Percentiles rank a stretch among this genome's conserved stretches.
Conservation (phyloP, 2,888 invertebrate species). For the Pemphredon lugubris region DNA sequence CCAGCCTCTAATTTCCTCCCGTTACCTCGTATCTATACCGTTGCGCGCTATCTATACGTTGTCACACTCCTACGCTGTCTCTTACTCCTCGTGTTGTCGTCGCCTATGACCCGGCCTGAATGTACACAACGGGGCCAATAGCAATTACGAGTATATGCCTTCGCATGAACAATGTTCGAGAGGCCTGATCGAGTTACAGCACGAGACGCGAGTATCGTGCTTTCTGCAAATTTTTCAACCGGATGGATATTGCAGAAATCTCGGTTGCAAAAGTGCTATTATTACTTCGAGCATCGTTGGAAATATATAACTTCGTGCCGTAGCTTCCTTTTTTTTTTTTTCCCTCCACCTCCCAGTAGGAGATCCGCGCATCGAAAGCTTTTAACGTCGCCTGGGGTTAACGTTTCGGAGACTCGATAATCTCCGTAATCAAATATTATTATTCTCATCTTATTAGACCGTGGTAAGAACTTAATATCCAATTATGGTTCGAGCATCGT, state of each 20-base stretch:
- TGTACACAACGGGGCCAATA: slow-evolving; percentile 66
- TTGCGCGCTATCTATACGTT: slow-evolving; percentile 55
- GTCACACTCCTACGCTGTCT: slow-evolving; percentile 56
- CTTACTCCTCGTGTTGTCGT: slow-evolving; percentile 53
- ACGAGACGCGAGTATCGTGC: slow-evolving; percentile 22
- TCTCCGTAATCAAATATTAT: too few relatives aligned
- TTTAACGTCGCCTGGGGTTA: too few relatives aligned
- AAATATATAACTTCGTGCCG: too few relatives aligned
- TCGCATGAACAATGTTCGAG: slow-evolving; percentile 46
- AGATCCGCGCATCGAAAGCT: too few relatives aligned
- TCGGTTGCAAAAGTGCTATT: background rate
- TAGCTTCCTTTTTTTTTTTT: too few relatives aligned
- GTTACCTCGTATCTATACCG: slow-evolving; percentile 69
- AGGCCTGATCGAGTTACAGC: slow-evolving; percentile 47
- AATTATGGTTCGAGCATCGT: slow-evolving; percentile 13
- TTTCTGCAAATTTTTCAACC: background rate
- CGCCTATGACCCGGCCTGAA: slow-evolving; percentile 66
- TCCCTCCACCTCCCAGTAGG: too few relatives aligned
- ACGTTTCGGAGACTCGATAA: too few relatives aligned
- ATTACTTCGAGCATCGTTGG: too few relatives aligned
- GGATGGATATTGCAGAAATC: background rate
- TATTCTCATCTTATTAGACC: too few relatives aligned
- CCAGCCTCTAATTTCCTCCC: slow-evolving; percentile 77
- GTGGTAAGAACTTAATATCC: background rate
- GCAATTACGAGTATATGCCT: slow-evolving; percentile 64